These are phyloP conservation scores for Phthorimaea operculella DNA, from an alignment of 1,140 invertebrate species.

Conservation along the genomic window DNA sequence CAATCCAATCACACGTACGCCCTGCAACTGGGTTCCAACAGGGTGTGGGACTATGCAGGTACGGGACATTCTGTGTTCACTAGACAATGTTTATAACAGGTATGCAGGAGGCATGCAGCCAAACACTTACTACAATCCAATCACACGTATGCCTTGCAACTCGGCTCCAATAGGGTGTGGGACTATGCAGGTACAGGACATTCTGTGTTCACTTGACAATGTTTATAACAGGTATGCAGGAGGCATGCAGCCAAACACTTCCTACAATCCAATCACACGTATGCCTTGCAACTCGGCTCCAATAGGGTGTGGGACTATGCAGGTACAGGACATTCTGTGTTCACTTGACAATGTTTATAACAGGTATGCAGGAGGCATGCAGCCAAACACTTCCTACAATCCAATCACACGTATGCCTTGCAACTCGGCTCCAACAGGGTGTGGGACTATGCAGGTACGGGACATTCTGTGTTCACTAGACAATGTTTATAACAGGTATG, in stretches of 20 bases:
- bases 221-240: conserved; percentile 75
- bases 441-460: conserved; percentile 96
- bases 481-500: no score
- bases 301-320: conserved; percentile 99
- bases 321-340: no score
- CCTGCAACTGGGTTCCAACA: conserved; percentile 93
- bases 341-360: no score
- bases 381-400: conserved; percentile 90
- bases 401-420: conserved; percentile 97
- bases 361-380: conserved; percentile 77
- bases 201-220: no score
- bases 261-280: conserved; percentile 94
- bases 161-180: conserved; percentile 96
- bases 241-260: conserved; percentile 89
- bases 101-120: conserved; percentile 78
- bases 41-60: conserved; percentile 98
- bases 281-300: conserved; percentile 93
- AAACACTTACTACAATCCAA: conserved; percentile 94
- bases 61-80: no score
- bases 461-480: no score
- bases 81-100: no score
- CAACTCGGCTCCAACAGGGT: conserved; percentile 95
- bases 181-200: conserved; percentile 94
- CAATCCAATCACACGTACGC: conserved; percentile 97
- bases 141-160: conserved; percentile 98